A percentile compares a stretch with the other conserved stretches of the same genome.
These are phyloP conservation scores for Furcifer pardalis DNA, from an alignment of 2,797 vertebrate genomes.

Conservation along the genomic window DNA sequence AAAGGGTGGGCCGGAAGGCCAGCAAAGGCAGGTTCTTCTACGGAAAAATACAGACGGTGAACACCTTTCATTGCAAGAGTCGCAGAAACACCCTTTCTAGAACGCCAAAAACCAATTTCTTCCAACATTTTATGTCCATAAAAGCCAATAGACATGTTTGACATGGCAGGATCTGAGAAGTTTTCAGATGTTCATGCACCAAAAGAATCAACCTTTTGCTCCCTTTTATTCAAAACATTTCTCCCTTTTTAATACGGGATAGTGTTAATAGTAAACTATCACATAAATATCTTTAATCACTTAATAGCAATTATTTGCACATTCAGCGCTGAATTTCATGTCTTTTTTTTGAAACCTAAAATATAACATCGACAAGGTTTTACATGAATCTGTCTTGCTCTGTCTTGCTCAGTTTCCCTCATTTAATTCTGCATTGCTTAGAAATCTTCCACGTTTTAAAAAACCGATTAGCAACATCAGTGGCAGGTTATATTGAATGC, in stretches of 20 bases:
- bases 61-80: no score
- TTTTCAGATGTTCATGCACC: not conserved
- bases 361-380: not conserved
- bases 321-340: not conserved
- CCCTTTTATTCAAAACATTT: not conserved
- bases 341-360: not conserved
- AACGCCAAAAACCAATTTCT: not conserved
- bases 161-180: no score
- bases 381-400: not conserved
- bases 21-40: not conserved
- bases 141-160: not conserved
- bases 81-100: not conserved
- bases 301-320: not conserved
- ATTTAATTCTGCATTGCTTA: not conserved
- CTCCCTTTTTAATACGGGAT: no score
- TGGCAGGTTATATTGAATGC: slow-evolving; percentile 46
- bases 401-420: no score
- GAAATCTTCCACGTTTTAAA: not conserved
- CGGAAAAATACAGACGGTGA: not conserved
- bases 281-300: not conserved
- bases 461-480: slow-evolving; percentile 45
- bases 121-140: not conserved
- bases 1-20: not conserved
- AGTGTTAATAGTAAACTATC: no score
- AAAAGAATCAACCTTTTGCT: not conserved